Percentiles rank a stretch among this genome's conserved stretches.
These are phyloP conservation scores for Desmophyllum pertusum DNA, from an alignment of 92 coral and sea anemone genomes.

Conservation along the genomic window DNA sequence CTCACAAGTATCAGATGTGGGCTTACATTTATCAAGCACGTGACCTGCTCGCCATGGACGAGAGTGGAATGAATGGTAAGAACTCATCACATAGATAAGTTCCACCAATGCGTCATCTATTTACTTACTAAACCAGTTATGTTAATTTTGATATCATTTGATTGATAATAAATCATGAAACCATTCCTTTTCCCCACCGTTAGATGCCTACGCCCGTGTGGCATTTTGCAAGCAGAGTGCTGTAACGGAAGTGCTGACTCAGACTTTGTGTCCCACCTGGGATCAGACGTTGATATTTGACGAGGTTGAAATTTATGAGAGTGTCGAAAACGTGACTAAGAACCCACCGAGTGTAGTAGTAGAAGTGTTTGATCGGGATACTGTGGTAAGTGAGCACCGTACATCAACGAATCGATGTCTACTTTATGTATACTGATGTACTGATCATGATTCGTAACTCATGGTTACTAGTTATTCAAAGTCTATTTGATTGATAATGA, in stretches of 20 bases:
- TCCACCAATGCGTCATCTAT: neutral
- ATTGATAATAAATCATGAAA: neutral
- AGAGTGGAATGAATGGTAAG: conserved; percentile 93
- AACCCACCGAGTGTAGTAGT: conserved; percentile 88
- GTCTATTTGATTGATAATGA: too few relatives aligned
- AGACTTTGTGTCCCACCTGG: conserved; percentile 92
- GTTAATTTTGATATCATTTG: neutral
- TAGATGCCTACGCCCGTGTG: conserved; percentile 88
- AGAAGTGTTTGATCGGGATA: conserved; percentile 85
- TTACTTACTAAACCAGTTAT: neutral
- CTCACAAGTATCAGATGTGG: conserved; percentile 88
- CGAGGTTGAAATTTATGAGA: conserved; percentile 69
- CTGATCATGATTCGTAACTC: too few relatives aligned
- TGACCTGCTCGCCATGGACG: conserved; percentile 83
- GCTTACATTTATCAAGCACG: conserved; percentile 97
- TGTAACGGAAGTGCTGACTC: conserved; percentile 70
- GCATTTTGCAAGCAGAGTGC: conserved; percentile 82
- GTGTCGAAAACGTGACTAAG: conserved; percentile 68
- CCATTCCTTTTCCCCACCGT: neutral
- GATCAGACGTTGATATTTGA: conserved; percentile 95
- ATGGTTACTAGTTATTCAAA: too few relatives aligned
- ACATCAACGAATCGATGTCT: neutral
- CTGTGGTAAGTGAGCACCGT: conserved; percentile 63
- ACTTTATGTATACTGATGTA: too few relatives aligned
- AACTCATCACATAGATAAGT: neutral